Conservation (phyloP, 2,113 vertebrate genomes). For the Aphelocoma coerulescens region DNA sequence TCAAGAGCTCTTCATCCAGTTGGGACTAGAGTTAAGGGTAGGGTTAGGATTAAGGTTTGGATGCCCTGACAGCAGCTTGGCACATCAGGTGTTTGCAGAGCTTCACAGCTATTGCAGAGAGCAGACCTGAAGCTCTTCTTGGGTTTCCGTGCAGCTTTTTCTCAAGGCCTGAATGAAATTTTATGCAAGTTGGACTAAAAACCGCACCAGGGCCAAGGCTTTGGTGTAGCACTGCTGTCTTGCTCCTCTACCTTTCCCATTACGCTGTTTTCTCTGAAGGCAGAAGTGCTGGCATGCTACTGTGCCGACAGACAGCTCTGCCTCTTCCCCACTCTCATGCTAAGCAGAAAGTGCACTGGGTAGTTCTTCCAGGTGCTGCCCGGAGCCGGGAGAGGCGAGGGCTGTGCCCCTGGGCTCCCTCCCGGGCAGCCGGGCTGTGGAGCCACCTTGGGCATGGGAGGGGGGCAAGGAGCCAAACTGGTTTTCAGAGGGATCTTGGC, state of each 20-base stretch:
- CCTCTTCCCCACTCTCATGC: background rate
- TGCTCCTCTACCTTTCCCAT: background rate
- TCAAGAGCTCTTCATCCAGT: background rate
- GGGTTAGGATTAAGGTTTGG: background rate
- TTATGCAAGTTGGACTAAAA: background rate
- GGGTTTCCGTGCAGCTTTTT: background rate
- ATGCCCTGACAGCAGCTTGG: background rate
- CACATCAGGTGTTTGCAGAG: background rate
- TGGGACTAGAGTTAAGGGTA: background rate
- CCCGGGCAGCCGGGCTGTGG: background rate
- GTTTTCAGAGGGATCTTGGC: background rate
- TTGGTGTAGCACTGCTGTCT: background rate
- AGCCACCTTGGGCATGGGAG: background rate
- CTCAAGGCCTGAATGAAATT: background rate
- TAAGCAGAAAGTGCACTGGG: constrained; percentile 27
- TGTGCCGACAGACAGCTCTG: background rate
- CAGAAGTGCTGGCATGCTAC: background rate
- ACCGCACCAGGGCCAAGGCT: background rate
- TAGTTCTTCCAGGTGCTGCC: constrained; percentile 51
- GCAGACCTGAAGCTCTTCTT: background rate
- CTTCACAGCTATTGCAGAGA: background rate
- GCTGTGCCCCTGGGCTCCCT: background rate
- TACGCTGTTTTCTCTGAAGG: background rate
- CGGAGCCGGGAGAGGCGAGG: background rate
- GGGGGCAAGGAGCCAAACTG: background rate